Conservation (phyloP, 2,888 invertebrate species). For the Lamellibrachia satsuma region DNA sequence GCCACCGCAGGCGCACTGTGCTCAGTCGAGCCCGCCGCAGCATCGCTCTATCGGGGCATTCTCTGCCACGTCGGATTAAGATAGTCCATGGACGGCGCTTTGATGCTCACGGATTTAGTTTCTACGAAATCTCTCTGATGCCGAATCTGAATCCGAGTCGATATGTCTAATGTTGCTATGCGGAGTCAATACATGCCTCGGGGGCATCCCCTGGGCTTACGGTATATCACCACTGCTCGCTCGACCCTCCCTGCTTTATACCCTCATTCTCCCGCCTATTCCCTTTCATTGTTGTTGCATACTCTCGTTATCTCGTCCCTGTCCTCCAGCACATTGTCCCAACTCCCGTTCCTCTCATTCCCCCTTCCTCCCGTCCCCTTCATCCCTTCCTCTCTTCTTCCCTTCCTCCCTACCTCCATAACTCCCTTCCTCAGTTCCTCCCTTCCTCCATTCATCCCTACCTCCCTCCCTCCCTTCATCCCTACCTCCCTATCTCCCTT, state of each 20-base stretch:
- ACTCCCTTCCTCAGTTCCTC: not conserved
- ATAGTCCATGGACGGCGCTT: not conserved
- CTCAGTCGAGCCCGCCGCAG: not conserved
- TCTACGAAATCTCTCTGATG: not conserved
- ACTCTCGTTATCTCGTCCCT: not conserved
- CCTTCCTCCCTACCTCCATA: not conserved
- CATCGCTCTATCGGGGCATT: not conserved
- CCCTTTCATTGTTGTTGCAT: not conserved
- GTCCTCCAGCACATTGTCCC: not conserved
- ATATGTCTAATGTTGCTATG: not conserved
- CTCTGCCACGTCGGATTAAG: not conserved
- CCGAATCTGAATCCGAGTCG: not conserved
- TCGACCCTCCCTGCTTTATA: not conserved
- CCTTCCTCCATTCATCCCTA: not conserved
- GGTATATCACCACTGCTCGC: not conserved
- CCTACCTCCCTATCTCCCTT: not conserved
- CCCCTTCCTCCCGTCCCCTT: not conserved
- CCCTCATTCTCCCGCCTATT: not conserved
- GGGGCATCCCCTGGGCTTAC: not conserved
- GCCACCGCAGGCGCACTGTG: not conserved
- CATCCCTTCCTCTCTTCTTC: not conserved
- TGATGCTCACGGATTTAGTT: not conserved
- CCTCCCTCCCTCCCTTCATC: not conserved
- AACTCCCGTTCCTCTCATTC: not conserved
- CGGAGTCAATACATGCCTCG: not conserved